These are phyloP conservation scores for Myripristis jacobus DNA, from an alignment of 2,797 vertebrate species.

Conservation along the genomic window DNA sequence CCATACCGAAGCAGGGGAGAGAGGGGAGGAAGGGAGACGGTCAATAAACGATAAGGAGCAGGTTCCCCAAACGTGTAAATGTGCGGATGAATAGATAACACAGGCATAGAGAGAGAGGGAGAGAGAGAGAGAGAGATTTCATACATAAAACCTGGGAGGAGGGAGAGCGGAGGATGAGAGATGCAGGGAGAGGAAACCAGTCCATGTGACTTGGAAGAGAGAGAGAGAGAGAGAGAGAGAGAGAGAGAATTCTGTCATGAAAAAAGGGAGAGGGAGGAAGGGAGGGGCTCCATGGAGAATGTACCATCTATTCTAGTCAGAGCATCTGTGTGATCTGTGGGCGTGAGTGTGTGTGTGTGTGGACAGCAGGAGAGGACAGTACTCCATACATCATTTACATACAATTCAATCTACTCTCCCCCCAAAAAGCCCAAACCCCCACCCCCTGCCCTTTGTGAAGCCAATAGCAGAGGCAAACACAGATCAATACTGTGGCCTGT, in stretches of 20 bases:
- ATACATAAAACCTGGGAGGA: conserved; percentile 1
- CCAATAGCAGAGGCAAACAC: conserved; percentile 5
- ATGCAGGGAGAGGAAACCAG: conserved; percentile 21
- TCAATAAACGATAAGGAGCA: conserved; percentile 50
- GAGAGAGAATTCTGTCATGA: conserved; percentile 42
- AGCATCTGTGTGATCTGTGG: conserved; percentile 11
- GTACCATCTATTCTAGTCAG: conserved; percentile 29
- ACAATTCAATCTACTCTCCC: conserved; percentile 30
- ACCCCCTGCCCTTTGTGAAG: conserved; percentile 1
- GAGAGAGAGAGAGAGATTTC: conserved; percentile 22
- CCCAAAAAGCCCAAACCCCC: conserved; percentile 1
- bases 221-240: too few species aligned
- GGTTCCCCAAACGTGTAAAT: conserved; percentile 37
- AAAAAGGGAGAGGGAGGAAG: conserved; percentile 21
- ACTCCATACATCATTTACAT: conserved; percentile 38
- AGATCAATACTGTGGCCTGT: conserved; percentile 35
- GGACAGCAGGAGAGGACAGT: conserved; percentile 11
- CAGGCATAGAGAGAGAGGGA: background rate
- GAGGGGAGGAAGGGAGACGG: conserved; percentile 28
- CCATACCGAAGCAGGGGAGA: conserved; percentile 46
- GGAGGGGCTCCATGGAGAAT: conserved; percentile 15
- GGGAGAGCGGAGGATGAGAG: conserved; percentile 16
- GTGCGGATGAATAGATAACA: conserved; percentile 39
- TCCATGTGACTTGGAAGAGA: conserved; percentile 35
- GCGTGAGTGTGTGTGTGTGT: background rate